Percentiles rank a stretch among this genome's conserved stretches.
phyloP scores from a whole-genome alignment of 2,113 vertebrate species.

The Hymenochirus boettgeri region DNA sequence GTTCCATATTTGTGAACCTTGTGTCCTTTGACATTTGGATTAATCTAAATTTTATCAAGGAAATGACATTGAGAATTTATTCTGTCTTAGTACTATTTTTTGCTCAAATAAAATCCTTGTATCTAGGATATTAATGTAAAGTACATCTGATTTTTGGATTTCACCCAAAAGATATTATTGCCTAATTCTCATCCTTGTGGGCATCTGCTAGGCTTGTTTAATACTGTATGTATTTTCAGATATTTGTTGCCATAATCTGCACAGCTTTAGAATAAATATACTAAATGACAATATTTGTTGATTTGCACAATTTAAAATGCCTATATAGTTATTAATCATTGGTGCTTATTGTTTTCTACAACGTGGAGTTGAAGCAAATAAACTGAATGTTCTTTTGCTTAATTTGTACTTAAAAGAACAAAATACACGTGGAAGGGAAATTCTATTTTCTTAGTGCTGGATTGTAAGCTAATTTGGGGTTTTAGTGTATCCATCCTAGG shows the following conservation, averaged over 20 bases:
- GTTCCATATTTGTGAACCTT: constrained; percentile 24
- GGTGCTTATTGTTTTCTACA: no score
- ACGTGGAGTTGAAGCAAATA: no score
- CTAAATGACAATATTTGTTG: no score
- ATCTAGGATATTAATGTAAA: constrained; percentile 47
- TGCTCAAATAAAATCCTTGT: constrained; percentile 48
- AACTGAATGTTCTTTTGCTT: no score
- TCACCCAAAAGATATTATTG: constrained; percentile 53
- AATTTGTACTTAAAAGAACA: no score
- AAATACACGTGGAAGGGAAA: no score
- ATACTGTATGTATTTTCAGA: not conserved
- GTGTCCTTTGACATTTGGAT: constrained; percentile 35
- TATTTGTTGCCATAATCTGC: not conserved
- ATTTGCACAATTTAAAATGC: no score
- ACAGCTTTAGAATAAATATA: no score
- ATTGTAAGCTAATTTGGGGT: no score
- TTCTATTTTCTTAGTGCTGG: no score
- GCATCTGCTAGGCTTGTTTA: constrained; percentile 11
- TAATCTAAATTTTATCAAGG: constrained; percentile 44
- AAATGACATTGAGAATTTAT: constrained; percentile 20
- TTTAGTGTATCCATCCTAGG: no score
- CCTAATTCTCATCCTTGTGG: constrained; percentile 51
- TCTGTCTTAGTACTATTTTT: constrained; percentile 41
- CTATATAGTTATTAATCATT: no score
- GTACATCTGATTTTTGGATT: constrained; percentile 50